These are phyloP conservation scores for Macaria liturata DNA, from an alignment of 2,888 invertebrate species.

Conservation along the genomic window DNA sequence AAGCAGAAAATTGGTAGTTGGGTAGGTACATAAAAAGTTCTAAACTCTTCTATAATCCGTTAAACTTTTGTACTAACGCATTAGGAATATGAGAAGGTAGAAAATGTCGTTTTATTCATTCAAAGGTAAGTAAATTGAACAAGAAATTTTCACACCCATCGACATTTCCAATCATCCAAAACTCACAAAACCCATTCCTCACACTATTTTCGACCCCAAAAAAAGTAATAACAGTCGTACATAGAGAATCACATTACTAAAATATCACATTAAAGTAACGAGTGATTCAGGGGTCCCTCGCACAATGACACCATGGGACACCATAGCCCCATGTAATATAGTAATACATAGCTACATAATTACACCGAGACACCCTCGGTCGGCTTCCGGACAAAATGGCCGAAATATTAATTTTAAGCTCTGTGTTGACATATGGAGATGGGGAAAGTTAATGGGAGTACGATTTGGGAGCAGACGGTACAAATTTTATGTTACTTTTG, in stretches of 20 bases:
- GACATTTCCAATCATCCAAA: no score
- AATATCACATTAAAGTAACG: conserved; percentile 53
- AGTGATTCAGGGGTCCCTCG: conserved; percentile 53
- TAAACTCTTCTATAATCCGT: no score
- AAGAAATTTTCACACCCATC: no score
- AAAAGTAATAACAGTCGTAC: conserved; percentile 23
- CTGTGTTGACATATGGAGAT: conserved; percentile 29
- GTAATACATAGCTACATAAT: conserved; percentile 57
- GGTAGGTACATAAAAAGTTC: background rate
- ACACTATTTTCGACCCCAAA: conserved; percentile 14
- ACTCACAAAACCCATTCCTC: no score
- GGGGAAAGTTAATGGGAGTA: conserved; percentile 25
- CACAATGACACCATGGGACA: conserved; percentile 17
- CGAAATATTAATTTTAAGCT: conserved; percentile 31
- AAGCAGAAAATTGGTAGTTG: conserved; percentile 10
- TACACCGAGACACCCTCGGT: conserved; percentile 46
- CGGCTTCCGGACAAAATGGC: conserved; percentile 41
- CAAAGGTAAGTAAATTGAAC: no score
- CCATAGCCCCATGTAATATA: conserved; percentile 37
- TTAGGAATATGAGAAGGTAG: no score
- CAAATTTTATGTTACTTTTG: no score
- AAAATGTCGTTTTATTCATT: no score
- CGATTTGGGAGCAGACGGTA: conserved; percentile 7
- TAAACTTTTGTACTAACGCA: no score
- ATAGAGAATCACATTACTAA: conserved; percentile 55